These are phyloP conservation scores for Amazona finschi DNA, from an alignment of 2,797 vertebrate genomes.

Conservation along the genomic window DNA sequence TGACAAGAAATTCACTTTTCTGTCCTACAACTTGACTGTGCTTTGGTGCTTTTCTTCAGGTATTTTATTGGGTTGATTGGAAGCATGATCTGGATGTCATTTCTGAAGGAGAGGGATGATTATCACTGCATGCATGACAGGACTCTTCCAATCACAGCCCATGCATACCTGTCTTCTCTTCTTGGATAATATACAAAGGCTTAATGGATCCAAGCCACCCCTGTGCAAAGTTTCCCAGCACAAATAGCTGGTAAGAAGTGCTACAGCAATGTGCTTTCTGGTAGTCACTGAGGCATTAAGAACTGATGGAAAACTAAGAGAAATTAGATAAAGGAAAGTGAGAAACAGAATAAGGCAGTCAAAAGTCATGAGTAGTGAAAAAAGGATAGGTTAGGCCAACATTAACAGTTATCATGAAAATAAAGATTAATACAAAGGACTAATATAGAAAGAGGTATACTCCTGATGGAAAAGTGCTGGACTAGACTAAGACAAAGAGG, in stretches of 20 bases:
- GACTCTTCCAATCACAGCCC: background rate
- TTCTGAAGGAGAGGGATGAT: background rate
- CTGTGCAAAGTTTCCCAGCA: background rate
- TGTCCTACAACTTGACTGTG: background rate
- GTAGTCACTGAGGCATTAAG: background rate
- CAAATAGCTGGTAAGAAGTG: background rate
- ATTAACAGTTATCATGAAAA: background rate
- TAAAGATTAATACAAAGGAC: background rate
- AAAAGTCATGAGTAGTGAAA: background rate
- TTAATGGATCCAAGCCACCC: background rate
- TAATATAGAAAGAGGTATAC: background rate
- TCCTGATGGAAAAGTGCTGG: background rate
- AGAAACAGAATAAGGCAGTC: background rate
- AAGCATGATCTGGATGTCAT: background rate
- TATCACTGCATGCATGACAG: background rate
- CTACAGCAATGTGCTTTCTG: background rate
- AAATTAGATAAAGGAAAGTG: background rate
- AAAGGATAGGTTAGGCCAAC: background rate
- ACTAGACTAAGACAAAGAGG: background rate
- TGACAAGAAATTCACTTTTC: background rate
- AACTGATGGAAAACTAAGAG: background rate
- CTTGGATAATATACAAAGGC: background rate
- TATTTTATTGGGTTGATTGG: background rate
- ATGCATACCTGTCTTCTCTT: background rate
- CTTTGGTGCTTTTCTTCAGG: background rate